These are phyloP conservation scores for Spatulosminthurus flaviceps DNA, from an alignment of 2,888 invertebrate genomes.

Conservation along the genomic window DNA sequence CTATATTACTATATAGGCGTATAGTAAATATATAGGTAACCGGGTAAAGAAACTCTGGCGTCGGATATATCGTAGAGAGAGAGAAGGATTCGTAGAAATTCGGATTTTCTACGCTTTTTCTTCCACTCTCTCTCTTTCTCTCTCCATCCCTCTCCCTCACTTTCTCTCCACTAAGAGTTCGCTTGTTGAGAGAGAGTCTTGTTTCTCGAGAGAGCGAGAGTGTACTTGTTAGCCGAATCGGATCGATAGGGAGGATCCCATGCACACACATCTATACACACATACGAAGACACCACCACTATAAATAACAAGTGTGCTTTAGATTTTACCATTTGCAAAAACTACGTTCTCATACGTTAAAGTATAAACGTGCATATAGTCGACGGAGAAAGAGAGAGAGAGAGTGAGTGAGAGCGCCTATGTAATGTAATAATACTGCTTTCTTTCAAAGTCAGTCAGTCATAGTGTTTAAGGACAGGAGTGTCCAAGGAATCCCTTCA, in stretches of 20 bases:
- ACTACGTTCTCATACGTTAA: not conserved
- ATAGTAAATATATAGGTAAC: no score
- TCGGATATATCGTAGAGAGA: not conserved
- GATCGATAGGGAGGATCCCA: conserved; percentile 63
- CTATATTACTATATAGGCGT: no score
- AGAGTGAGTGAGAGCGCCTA: no score
- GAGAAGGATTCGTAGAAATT: conserved; percentile 27
- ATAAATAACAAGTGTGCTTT: conserved; percentile 3
- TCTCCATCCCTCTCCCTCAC: not conserved
- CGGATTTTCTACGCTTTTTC: not conserved
- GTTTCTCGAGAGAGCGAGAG: no score
- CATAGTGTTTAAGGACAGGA: no score
- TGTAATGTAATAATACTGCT: no score
- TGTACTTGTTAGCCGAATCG: not conserved
- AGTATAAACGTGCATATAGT: no score
- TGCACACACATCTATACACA: not conserved
- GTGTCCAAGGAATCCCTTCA: no score
- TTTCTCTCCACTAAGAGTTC: not conserved
- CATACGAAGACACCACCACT: not conserved
- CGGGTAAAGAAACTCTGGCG: no score
- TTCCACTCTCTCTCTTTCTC: conserved; percentile 11
- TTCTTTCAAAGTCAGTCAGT: no score
- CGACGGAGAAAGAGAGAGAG: no score
- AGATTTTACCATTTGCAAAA: not conserved
- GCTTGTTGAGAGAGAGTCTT: no score